These are phyloP conservation scores for Drosophila paulistorum DNA, from an alignment of 1,140 invertebrate species.

Conservation along the genomic window DNA sequence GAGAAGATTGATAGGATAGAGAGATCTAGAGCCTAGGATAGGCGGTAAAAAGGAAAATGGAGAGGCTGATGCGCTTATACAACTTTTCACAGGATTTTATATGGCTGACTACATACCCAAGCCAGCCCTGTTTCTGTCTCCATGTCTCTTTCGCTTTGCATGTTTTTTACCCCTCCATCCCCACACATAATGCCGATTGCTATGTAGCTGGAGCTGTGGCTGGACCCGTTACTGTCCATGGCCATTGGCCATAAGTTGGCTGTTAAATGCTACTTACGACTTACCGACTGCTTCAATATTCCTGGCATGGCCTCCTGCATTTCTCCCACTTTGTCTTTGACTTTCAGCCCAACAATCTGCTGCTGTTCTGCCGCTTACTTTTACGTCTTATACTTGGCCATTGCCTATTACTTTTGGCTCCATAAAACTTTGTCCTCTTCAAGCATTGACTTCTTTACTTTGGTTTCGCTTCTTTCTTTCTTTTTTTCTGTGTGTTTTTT, in stretches of 20 bases:
- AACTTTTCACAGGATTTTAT: constrained; percentile 63
- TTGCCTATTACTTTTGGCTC: constrained; percentile 77
- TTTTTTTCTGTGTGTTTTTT: constrained; percentile 5
- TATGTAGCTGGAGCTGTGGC: not conserved
- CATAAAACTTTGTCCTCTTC: constrained; percentile 79
- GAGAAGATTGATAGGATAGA: no score
- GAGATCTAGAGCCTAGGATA: no score
- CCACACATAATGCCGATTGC: not conserved
- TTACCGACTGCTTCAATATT: constrained; percentile 67
- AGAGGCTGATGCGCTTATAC: constrained; percentile 8
- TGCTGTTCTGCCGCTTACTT: constrained; percentile 3
- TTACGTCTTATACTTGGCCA: constrained; percentile 28
- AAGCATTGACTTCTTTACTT: constrained; percentile 66
- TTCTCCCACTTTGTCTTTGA: not conserved
- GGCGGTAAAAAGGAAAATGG: no score
- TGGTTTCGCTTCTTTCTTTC: constrained; percentile 44
- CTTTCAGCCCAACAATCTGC: constrained; percentile 5
- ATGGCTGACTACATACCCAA: constrained; percentile 45
- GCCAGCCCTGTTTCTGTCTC: constrained; percentile 10
- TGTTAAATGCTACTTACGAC: constrained; percentile 79
- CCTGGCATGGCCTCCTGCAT: constrained; percentile 10
- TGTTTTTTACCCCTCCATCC: not conserved
- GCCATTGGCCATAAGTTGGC: constrained; percentile 71
- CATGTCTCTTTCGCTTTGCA: constrained; percentile 15
- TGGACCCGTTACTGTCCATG: constrained; percentile 29